Evolutionary conservation across 2,888 invertebrate genomes (phyloP), one percentile per base, ranked within the genome.

Genomic region (Dione vanillae): DNA sequence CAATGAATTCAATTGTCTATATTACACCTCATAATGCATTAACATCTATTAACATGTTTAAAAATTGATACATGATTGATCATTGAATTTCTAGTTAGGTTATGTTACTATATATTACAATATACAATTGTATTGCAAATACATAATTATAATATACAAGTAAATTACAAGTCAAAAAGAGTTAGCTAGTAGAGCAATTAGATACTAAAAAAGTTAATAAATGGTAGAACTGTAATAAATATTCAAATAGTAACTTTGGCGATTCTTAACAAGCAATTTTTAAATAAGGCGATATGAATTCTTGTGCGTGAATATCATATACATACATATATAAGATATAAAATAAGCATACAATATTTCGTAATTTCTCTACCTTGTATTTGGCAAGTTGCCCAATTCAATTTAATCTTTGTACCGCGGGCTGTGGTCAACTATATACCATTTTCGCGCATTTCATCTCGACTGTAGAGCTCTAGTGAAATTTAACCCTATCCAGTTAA

Each of bases 281-380:
- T 5, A 56, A 56, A 56, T 40, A 56, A 40, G 16, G 16, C 35
- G 9, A 35, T 20, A 10, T 16, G 6, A 16, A 56, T 16, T n/a
- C n/a, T n/a, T n/a, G n/a, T n/a, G n/a, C n/a, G 51, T 40, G 54
- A 54, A 27, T 40, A n/a, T 51, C 52, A 70, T 65, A 65, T 65
- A 64, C 35, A 16, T n/a, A 64, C 16, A 59, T 16, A 64, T 8
- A 61, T 56, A 67, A 61, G 47, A 85, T 45, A 45, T 83, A 85
- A 86, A 87, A 88, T 88, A 84, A 86, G 85, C 87, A 89, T 89
- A 88, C 88, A 87, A 88, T 88, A 88, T 89, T 90, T 87, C 85
- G 87, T 85, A 88, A 89, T 89, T 87, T 85, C 79, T 79, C 82
- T 82, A 80, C 81, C 77, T 80, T 79, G 80, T 81, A 78, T 78